These are phyloP conservation scores for Heliconius congener DNA, from an alignment of 1,140 invertebrate genomes.

Conservation along the genomic window DNA sequence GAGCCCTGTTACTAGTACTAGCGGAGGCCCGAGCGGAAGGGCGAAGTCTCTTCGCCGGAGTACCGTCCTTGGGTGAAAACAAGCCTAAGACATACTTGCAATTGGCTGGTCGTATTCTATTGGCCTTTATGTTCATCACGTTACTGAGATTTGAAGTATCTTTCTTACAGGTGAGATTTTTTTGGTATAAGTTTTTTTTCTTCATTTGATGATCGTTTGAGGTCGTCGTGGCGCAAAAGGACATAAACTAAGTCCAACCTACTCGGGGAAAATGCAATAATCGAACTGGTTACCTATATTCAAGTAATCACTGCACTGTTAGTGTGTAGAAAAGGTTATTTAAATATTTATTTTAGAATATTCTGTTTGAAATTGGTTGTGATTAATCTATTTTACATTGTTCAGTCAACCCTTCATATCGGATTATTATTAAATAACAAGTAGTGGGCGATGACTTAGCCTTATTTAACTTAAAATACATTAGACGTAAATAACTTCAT, in stretches of 20 bases:
- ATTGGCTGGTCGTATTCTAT: constrained; percentile 95
- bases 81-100: constrained; percentile 99
- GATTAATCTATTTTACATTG: neutral
- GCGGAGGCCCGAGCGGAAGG: constrained; percentile 97
- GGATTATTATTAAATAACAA: neutral
- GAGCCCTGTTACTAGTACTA: constrained; percentile 95
- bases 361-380: neutral
- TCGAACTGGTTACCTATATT: neutral
- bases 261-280: too few relatives aligned
- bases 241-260: too few relatives aligned
- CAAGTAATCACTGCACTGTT: neutral
- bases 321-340: neutral
- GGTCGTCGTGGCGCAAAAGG: neutral
- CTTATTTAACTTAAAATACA: neutral
- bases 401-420: neutral
- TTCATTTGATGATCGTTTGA: neutral
- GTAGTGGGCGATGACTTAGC: neutral
- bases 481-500: constrained; percentile 4
- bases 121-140: constrained; percentile 99
- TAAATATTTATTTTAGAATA: neutral
- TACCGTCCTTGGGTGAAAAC: constrained; percentile 97
- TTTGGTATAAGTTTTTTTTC: neutral
- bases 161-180: constrained; percentile 89
- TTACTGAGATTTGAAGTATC: constrained; percentile 96
- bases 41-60: constrained; percentile 97